Base-by-base conservation (phyloP, 37 sponge, comb jelly and placozoan species). In the Petrosia ficiformis region DNA sequence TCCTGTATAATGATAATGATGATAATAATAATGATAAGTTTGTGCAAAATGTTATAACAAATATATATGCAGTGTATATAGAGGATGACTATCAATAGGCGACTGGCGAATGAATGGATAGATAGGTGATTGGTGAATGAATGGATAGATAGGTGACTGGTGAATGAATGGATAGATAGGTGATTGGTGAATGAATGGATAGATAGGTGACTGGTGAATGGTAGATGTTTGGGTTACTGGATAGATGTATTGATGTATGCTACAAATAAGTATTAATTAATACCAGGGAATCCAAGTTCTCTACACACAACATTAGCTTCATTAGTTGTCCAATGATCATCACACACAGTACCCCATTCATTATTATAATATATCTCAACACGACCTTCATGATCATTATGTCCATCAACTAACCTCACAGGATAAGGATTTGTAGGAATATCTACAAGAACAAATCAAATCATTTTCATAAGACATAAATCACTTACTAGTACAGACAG, bases 341-440 rank as follows among this genome's bases (percentile, higher is more conserved):
- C 81, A 78, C 93, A 92, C 0, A 92, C 72, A 29, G 93, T 80
- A 8, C 84, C 85, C 88, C 85, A 92, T 29, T 75, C 70, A 10
- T 38, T 59, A 34, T 92, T 68, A 72, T 87, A 77, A 66, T 67
- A 77, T 29, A 92, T 76, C 77, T 92, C 85, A 44, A 92, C 77
- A 35, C 80, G 65, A 64, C 91, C 86, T 30, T 66, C 76, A 24
- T 5, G 59, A 57, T 34, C 4, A 41, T 67, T 32, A 24, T 42
- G 14, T 0, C 90, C 90, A 48, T 78, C 81, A 34, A 34, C 21
- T 60, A 89, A 72, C 14, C 72, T 60, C 14, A 89, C 71, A 0
- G 90, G 80, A 66, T 84, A 25, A 1, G 57, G 60, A 65, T 87
- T 87, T 11, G 36, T 22, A 42, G 78, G 88, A 39, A 74, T 43